These are phyloP conservation scores for Sesamia inferens DNA, from an alignment of 2,888 invertebrate species.

Conservation along the genomic window DNA sequence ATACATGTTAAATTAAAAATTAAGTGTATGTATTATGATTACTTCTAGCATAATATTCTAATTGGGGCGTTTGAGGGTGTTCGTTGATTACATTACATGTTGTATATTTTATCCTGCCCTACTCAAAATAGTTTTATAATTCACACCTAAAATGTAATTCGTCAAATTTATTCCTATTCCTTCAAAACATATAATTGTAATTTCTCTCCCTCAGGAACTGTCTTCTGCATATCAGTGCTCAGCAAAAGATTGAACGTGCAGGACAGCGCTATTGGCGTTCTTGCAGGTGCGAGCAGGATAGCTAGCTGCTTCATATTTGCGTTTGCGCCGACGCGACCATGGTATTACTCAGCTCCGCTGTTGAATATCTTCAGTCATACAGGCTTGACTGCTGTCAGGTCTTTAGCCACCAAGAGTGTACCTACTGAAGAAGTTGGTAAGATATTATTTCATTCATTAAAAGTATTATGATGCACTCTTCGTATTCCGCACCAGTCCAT, in stretches of 20 bases:
- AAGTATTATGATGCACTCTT: not conserved
- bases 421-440: constrained; percentile 89
- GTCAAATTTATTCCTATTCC: not conserved
- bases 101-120: no score
- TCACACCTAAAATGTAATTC: not conserved
- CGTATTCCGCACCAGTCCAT: not conserved
- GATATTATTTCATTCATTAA: constrained; percentile 27
- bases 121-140: not conserved
- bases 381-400: constrained; percentile 89
- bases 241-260: constrained; percentile 83
- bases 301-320: constrained; percentile 88
- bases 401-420: constrained; percentile 89
- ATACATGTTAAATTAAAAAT: no score
- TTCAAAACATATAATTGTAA: not conserved
- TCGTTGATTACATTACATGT: no score
- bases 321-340: constrained; percentile 82
- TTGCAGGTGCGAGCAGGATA: constrained; percentile 89
- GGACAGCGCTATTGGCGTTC: constrained; percentile 85
- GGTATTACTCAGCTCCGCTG: constrained; percentile 87
- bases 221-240: constrained; percentile 86
- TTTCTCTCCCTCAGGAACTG: constrained; percentile 77
- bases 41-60: no score
- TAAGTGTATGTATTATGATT: no score
- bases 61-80: no score
- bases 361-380: constrained; percentile 89